Percentiles rank a stretch among this genome's conserved stretches.
Evolutionary conservation across 92 coral and sea anemone species (phyloP).

Genomic region (Plumapathes pennacea): DNA sequence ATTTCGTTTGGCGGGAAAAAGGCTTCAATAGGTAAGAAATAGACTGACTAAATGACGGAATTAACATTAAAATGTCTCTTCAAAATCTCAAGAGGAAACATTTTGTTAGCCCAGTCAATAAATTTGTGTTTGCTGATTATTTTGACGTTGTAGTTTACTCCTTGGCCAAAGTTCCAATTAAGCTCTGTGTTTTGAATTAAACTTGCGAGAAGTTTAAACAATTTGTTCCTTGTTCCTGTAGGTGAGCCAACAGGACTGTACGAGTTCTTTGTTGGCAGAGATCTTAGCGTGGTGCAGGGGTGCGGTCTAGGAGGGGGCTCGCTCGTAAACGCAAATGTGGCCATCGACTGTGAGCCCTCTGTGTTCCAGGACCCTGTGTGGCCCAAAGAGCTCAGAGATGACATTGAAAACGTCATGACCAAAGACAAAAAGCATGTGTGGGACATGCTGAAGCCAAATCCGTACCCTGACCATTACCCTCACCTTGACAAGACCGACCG

Average conservation of each 20-base stretch:
- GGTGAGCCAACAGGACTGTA: conserved; percentile 28
- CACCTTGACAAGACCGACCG: conserved; percentile 21
- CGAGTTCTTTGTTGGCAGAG: conserved; percentile 28
- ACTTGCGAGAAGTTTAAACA: too few relatives aligned
- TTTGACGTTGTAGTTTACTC: too few relatives aligned
- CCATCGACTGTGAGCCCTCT: conserved; percentile 21
- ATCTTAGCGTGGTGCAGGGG: conserved; percentile 42
- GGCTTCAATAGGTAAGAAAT: conserved; percentile 19
- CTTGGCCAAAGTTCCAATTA: too few relatives aligned
- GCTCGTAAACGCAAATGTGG: conserved; percentile 24
- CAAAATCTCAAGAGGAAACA: too few relatives aligned
- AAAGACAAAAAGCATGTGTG: conserved; percentile 43
- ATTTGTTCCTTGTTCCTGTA: too few relatives aligned
- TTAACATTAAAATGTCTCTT: too few relatives aligned
- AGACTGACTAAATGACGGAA: too few relatives aligned
- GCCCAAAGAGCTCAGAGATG: conserved; percentile 30
- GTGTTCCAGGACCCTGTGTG: conserved; percentile 21
- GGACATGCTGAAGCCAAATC: conserved; percentile 52
- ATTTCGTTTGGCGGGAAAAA: conserved; percentile 36
- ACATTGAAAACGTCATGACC: conserved; percentile 18
- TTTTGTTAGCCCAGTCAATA: too few relatives aligned
- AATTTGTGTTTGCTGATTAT: too few relatives aligned
- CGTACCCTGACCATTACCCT: conserved; percentile 45
- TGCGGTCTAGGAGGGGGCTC: conserved; percentile 43
- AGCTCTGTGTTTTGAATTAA: too few relatives aligned